Evolutionary conservation across 1,140 invertebrate genomes (phyloP).

Genomic region (Hormaphis cornu): DNA sequence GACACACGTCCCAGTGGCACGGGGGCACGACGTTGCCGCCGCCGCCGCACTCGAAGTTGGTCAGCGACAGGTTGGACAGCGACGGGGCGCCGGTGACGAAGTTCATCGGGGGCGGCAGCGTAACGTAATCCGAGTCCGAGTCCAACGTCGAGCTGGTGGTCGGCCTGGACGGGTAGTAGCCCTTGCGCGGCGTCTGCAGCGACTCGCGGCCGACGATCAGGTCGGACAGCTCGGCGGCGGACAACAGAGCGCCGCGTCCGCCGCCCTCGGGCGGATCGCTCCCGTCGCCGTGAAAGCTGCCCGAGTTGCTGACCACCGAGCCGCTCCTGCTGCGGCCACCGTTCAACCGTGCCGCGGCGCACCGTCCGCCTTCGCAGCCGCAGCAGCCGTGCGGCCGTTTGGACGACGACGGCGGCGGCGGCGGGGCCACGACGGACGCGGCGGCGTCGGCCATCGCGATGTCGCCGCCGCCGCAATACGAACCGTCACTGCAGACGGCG

Average conservation of each 20-base stretch:
- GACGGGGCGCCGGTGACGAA: constrained; percentile 52
- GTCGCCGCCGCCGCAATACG: background rate
- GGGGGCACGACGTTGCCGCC: constrained; percentile 32
- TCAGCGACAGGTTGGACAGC: constrained; percentile 44
- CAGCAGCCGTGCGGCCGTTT: constrained; percentile 22
- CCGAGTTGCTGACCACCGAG: constrained; percentile 61
- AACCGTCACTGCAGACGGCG: background rate
- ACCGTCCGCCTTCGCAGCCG: constrained; percentile 59
- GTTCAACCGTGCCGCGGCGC: constrained; percentile 54
- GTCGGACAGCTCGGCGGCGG: constrained; percentile 69
- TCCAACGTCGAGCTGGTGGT: constrained; percentile 73
- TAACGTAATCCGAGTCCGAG: constrained; percentile 80
- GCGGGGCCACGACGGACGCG: background rate
- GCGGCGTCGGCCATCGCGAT: background rate
- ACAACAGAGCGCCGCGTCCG: constrained; percentile 56
- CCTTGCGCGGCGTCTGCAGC: constrained; percentile 40
- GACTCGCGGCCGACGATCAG: constrained; percentile 59
- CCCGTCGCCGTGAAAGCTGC: constrained; percentile 72
- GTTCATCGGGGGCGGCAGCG: constrained; percentile 52
- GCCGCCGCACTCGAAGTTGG: constrained; percentile 34
- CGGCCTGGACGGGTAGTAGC: constrained; percentile 63
- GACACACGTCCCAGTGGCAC: constrained; percentile 39
- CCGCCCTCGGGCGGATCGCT: constrained; percentile 66
- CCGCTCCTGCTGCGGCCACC: constrained; percentile 52
- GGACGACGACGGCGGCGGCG: background rate